Evolutionary conservation across 1,140 invertebrate species (phyloP), one percentile per base, ranked within the genome.

Genomic region (Rhysida immarginata): DNA sequence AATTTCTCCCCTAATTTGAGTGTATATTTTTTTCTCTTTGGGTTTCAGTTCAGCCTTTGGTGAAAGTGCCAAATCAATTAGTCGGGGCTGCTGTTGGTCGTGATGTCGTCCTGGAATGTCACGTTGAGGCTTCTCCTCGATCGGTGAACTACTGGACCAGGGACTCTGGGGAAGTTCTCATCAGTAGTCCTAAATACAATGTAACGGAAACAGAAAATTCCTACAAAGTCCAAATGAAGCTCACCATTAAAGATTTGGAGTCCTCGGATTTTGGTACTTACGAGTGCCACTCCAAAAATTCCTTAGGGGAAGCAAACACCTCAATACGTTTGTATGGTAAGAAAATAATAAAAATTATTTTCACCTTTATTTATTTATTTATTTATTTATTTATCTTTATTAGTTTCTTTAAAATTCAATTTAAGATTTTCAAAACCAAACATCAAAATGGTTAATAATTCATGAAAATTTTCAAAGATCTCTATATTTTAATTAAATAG

Each of bases 201-300:
- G 84, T 55, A 11, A 2, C 46, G 3, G 29, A 55, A 24, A n/a
- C 8, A 13, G 54, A 74, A 29, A 81, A 82, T 62, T 86, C 85
- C 13, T 89, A 91, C 65, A 85, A 90, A 67, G 81, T 86, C 2
- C 79, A 79, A 54, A 90, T 96, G 83, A 77, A 79, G 46, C 73
- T 96, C 57, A 83, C 78, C 41, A 87, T 97, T 57, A 75, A 79
- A 25, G 78, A 83, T 64, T 77, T 96, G 43, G 79, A 85, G 48
- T 75, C 78, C 58, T 75, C 79, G 26, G 91, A 97, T 69, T 80
- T 85, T 35, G 91, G 91, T 20, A 81, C 80, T 0, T 94, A 94
- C 73, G 77, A 87, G 64, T 96, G 92, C 66, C 82, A 91, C 42
- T 87, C 90, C 2, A 90, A 92, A 64, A 96, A 95, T 74, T 85